Base-by-base conservation (phyloP, 2,113 vertebrate genomes). In the Psittacula cyanocephala region DNA sequence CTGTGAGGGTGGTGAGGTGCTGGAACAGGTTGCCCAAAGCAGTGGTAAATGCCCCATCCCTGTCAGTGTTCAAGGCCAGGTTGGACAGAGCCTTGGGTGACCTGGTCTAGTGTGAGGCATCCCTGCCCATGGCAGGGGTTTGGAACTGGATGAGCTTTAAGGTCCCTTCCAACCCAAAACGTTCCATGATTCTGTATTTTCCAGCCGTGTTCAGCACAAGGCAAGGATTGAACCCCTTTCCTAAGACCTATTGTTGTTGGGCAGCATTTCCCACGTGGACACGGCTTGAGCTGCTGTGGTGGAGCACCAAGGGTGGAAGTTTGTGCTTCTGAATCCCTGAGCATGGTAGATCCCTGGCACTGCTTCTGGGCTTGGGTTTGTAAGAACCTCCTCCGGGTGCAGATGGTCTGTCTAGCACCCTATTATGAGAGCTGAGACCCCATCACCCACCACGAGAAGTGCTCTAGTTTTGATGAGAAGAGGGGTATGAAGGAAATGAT, bases 391-490 rank as follows among this genome's bases (percentile, higher is more conserved):
- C 89, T 55, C 68, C 0, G 72, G 78, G 8, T 71, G 88, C 96
- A 96, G 96, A 95, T 97, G 95, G 96, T 96, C 92, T 57, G 95
- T 96, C 96, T 96, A 55, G 86, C 96, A 95, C 94, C 80, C 95
- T 53, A 84, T 93, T 94, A 92, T 92, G 89, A 62, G 88, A 93
- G 81, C 95, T 75, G 60, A 95, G 94, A 89, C 94, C 96, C 91
- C 88, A 82, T 44, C 92, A 96, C n/a, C 94, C 92, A 86, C 88
- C 88, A 3, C 88, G 79, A 94, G 88, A 94, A 96, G 88, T 86
- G 92, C 92, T 94, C 88, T 53, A 68, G 90, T 64, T 93, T 74
- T 35, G 7, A 60, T 7, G 18, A 89, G 46, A 13, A 15, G 50
- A 39, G 75, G 76, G 85, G 47, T 80, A 71, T 44, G 95, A 31